Conservation (phyloP, 2,113 vertebrate genomes). For the Neodontobutis hainanensis region DNA sequence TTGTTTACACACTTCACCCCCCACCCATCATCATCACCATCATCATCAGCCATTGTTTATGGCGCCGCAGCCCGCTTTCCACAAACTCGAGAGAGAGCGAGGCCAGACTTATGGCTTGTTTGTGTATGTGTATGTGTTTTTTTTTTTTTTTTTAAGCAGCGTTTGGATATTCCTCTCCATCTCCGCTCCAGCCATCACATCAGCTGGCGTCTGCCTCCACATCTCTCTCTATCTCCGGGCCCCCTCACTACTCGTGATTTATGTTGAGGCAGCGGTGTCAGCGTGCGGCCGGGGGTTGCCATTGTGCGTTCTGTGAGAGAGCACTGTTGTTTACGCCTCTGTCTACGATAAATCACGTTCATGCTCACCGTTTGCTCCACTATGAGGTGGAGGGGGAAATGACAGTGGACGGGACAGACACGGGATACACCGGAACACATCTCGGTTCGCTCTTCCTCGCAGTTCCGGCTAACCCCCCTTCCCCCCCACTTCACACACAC, state of each 20-base stretch:
- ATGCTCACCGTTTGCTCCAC: slow-evolving; percentile 55
- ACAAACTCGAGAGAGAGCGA: slow-evolving; percentile 12
- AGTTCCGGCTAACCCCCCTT: slow-evolving; percentile 14
- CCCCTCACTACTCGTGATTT: slow-evolving; percentile 86
- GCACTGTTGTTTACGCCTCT: slow-evolving; percentile 92
- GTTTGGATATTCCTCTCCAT: slow-evolving; percentile 71
- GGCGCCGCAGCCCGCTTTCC: slow-evolving; percentile 29
- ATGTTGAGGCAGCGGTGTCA: slow-evolving; percentile 93
- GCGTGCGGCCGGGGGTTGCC: slow-evolving; percentile 83
- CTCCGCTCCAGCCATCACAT: slow-evolving; percentile 64
- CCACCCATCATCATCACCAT: slow-evolving; percentile 53
- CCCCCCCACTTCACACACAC: slow-evolving; percentile 4
- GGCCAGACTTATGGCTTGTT: slow-evolving; percentile 39
- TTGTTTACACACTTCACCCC: slow-evolving; percentile 71
- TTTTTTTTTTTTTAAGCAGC: slow-evolving; percentile 76
- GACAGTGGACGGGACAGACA: slow-evolving; percentile 83
- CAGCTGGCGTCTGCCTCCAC: slow-evolving; percentile 51
- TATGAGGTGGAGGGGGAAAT: slow-evolving; percentile 73
- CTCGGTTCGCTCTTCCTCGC: slow-evolving; percentile 11
- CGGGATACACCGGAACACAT: slow-evolving; percentile 79
- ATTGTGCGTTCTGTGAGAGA: slow-evolving; percentile 90
- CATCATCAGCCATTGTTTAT: slow-evolving; percentile 66
- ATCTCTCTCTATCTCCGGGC: slow-evolving; percentile 67
- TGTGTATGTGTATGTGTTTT: slow-evolving; percentile 65
- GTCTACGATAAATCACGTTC: slow-evolving; percentile 91